Base-by-base conservation (phyloP, 2,113 vertebrate genomes). In the Argyrosomus japonicus region DNA sequence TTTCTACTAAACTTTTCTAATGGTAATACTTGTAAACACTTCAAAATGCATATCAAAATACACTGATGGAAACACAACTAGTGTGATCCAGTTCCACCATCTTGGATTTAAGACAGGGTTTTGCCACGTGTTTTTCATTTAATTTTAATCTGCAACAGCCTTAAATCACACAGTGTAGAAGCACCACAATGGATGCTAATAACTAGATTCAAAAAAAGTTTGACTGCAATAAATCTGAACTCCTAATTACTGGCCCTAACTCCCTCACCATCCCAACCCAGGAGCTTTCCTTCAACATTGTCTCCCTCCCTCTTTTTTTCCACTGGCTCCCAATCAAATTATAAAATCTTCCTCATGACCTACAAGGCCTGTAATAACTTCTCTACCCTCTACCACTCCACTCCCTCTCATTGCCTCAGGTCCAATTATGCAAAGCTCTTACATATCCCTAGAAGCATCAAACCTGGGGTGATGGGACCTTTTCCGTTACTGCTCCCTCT, bases 291-390 rank as follows among this genome's bases (percentile, higher is more conserved):
- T 27, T 62, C 45, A 65, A 18, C 25, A 48, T 10, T 10, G 25
- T 51, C 63, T 17, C 32, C 36, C 43, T 48, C 51, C 36, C 21
- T 45, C 48, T 23, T 32, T 70, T 13, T 54, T 19, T 64, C 45
- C 18, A 45, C 43, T 43, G 43, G 72, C 76, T 79, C 29, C 48
- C 14, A 32, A 53, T 72, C 27, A 73, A 73, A 43, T 45, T 14
- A 77, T 60, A 11, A 77, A 81, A 63, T 75, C 77, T 48, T 79
- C 64, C 75, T 47, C 23, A 57, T 19, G 69, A 69, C 56, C 75
- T 77, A 19, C 13, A 43, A 17, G 40, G 21, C 19, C 23, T 63
- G 62, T 54, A 61, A 70, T 74, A 68, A 58, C 29, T 32, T 54
- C 54, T 58, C n/a, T 76, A 40, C 36, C 29, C 47, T 71, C 43